These are phyloP conservation scores for Rhagonycha lutea DNA, from an alignment of 2,888 invertebrate species.

Conservation along the genomic window DNA sequence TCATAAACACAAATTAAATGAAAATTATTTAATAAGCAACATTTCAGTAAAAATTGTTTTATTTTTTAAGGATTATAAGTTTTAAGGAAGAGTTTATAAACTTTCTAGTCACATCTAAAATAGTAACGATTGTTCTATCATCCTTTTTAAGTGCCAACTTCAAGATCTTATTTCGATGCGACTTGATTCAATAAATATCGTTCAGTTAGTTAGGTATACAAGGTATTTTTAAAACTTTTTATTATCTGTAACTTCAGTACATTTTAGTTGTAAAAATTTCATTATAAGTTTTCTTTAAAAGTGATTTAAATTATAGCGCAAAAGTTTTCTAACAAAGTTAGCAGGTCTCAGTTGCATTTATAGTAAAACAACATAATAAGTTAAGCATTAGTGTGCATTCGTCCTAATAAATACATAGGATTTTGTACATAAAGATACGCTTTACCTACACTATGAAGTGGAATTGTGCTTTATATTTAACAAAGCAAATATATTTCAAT, in stretches of 20 bases:
- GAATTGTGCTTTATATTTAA: background rate
- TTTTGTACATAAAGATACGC: background rate
- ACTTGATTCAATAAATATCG: background rate
- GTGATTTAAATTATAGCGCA: background rate
- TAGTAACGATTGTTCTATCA: background rate
- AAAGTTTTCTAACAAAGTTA: background rate
- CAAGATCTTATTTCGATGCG: background rate
- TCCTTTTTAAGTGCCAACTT: background rate
- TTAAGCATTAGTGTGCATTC: background rate
- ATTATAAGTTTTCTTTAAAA: background rate
- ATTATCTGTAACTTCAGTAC: background rate
- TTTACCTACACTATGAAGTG: background rate
- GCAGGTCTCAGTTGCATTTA: background rate
- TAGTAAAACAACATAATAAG: background rate
- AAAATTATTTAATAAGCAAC: background rate
- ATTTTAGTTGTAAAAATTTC: background rate
- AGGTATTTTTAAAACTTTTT: background rate
- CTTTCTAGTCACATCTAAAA: background rate
- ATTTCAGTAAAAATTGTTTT: background rate
- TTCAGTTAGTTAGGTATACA: background rate
- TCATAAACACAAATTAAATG: too few species aligned
- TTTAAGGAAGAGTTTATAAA: background rate
- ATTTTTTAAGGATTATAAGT: background rate
- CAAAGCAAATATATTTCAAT: conserved; percentile 13
- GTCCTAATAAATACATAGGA: background rate